Evolutionary conservation across 2,888 invertebrate genomes (phyloP).

Genomic region (Dryocosmus kuriphilus): DNA sequence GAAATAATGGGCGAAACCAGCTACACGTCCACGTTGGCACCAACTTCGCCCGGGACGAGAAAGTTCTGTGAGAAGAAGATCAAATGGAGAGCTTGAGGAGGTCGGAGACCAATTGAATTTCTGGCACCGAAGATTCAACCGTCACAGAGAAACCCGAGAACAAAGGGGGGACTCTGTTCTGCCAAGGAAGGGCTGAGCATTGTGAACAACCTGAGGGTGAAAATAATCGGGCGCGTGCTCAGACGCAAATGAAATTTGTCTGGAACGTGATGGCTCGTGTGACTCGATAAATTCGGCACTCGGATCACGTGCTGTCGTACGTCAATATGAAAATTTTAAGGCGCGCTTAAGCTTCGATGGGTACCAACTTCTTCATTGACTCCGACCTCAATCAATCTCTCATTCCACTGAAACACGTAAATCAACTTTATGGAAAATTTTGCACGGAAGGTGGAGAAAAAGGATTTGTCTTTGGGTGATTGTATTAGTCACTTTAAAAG

Average conservation of each 20-base stretch:
- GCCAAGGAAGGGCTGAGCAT: conserved; percentile 40
- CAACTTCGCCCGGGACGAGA: not conserved
- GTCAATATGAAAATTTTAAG: conserved; percentile 59
- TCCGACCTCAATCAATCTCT: not conserved
- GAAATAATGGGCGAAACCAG: not conserved
- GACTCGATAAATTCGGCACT: conserved; percentile 60
- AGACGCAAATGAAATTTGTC: conserved; percentile 63
- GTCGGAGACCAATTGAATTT: conserved; percentile 61
- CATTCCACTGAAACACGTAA: not conserved
- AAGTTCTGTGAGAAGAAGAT: conserved; percentile 39
- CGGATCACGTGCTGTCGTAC: conserved; percentile 60
- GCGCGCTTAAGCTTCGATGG: conserved; percentile 38
- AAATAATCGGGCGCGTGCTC: conserved; percentile 57
- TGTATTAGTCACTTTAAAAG: too few species aligned
- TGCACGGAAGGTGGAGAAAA: not conserved
- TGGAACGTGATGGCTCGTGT: conserved; percentile 57
- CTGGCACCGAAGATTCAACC: conserved; percentile 62
- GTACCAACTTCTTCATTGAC: conserved; percentile 2
- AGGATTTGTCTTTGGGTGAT: not conserved
- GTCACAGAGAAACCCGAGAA: conserved; percentile 47
- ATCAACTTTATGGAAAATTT: not conserved
- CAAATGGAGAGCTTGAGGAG: conserved; percentile 42
- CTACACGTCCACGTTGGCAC: not conserved
- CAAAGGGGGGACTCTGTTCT: conserved; percentile 42
- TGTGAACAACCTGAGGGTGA: conserved; percentile 52